phyloP scores from a whole-genome alignment of 1,140 invertebrate genomes.

The Bombus vancouverensis region DNA sequence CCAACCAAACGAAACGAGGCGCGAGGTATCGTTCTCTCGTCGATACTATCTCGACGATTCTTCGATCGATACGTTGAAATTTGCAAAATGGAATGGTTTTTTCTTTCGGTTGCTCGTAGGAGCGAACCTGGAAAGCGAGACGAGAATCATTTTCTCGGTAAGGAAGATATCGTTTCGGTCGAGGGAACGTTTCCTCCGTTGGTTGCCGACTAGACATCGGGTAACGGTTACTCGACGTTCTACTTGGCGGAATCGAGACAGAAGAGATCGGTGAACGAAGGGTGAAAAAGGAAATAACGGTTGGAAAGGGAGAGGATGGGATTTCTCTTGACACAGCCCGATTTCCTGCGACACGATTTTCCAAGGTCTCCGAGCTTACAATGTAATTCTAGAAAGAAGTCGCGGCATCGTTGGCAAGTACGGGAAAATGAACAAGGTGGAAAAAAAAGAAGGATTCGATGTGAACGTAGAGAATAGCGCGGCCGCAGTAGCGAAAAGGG shows the following conservation, averaged over 20 bases:
- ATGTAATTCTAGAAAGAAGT: conserved; percentile 42
- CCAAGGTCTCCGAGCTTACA: conserved; percentile 36
- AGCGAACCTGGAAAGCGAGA: not conserved
- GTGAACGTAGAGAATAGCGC: not conserved
- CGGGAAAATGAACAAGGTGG: too few species aligned
- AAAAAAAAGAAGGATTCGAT: not conserved
- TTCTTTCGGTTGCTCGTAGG: not conserved
- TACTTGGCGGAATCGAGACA: conserved; percentile 4
- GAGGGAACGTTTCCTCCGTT: conserved; percentile 7
- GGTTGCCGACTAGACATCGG: conserved; percentile 11
- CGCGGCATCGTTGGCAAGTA: not conserved
- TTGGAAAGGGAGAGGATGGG: not conserved
- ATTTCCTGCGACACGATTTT: conserved; percentile 43
- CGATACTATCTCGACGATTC: not conserved
- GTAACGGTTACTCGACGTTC: conserved; percentile 32
- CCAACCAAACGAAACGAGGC: too few species aligned
- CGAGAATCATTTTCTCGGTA: conserved; percentile 18
- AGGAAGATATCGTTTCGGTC: conserved; percentile 2
- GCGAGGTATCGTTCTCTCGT: too few species aligned
- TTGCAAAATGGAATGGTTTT: not conserved
- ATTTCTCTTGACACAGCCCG: conserved; percentile 41
- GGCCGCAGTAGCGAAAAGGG: conserved; percentile 18
- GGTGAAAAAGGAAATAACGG: not conserved
- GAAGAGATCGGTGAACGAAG: not conserved
- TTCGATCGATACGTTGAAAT: not conserved